These are phyloP conservation scores for Psylliodes chrysocephalus DNA, from an alignment of 2,888 invertebrate genomes.

Conservation along the genomic window DNA sequence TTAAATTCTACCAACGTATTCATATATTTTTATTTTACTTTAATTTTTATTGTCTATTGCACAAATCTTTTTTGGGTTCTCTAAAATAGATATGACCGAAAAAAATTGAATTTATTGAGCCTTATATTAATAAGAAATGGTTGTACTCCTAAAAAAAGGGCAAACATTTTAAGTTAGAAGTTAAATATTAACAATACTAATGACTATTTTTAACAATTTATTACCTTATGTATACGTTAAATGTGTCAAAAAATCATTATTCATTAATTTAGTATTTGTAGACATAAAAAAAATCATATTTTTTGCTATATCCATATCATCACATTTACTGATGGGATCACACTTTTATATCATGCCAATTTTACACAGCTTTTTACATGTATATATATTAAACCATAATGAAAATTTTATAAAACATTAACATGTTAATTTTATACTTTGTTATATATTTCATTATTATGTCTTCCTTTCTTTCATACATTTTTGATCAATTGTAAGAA, in stretches of 20 bases:
- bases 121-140: too few species aligned
- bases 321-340: slow-evolving; percentile 56
- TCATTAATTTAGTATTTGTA: background rate
- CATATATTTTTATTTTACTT: too few species aligned
- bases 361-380: slow-evolving; percentile 40
- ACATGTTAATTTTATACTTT: background rate
- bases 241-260: slow-evolving; percentile 10
- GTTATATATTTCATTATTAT: background rate
- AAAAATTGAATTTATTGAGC: too few species aligned
- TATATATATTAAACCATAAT: background rate
- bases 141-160: too few species aligned
- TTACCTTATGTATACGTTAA: slow-evolving; percentile 4
- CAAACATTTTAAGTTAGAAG: too few species aligned
- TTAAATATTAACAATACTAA: too few species aligned
- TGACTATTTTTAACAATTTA: background rate
- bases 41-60: too few species aligned
- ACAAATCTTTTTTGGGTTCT: too few species aligned
- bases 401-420: background rate
- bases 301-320: slow-evolving; percentile 52
- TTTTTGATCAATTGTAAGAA: too few species aligned
- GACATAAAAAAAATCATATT: slow-evolving; percentile 33
- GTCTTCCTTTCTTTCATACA: background rate
- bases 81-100: too few species aligned
- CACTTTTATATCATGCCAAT: slow-evolving; percentile 57
- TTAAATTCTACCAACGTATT: too few species aligned